A percentile compares a stretch with the other conserved stretches of the same genome.
phyloP scores from a whole-genome alignment of 2,113 vertebrate species.

The Caloenas nicobarica region DNA sequence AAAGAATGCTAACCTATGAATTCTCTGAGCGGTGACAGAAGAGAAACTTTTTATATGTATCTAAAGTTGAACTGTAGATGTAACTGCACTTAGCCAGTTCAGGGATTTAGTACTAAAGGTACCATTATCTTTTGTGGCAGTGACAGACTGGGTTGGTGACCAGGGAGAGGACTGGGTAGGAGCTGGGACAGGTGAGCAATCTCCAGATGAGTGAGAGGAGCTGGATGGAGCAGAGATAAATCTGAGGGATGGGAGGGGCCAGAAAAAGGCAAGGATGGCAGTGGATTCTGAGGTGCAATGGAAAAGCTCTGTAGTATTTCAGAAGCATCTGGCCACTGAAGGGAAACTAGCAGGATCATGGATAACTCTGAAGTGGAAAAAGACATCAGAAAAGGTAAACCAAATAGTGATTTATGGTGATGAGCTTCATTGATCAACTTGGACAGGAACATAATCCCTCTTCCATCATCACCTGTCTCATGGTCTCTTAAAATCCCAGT shows the following conservation, averaged over 20 bases:
- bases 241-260: not conserved
- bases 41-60: fast-evolving
- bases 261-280: not conserved
- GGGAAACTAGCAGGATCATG: not conserved
- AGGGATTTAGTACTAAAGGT: not conserved
- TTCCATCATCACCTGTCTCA: not conserved
- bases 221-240: not conserved
- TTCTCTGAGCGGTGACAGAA: not conserved
- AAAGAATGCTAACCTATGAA: not conserved
- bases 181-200: not conserved
- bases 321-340: not conserved
- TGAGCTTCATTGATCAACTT: not conserved
- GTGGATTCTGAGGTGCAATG: not conserved
- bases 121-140: not conserved
- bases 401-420: not conserved
- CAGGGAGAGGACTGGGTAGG: not conserved
- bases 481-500: not conserved
- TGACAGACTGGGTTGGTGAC: not conserved
- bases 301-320: not conserved
- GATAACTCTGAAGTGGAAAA: not conserved
- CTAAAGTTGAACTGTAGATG: not conserved
- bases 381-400: not conserved
- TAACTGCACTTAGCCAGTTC: not conserved
- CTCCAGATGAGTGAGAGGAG: not conserved
- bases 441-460: not conserved